These are phyloP conservation scores for Gephyroberyx darwinii DNA, from an alignment of 2,797 vertebrate genomes.

Conservation along the genomic window DNA sequence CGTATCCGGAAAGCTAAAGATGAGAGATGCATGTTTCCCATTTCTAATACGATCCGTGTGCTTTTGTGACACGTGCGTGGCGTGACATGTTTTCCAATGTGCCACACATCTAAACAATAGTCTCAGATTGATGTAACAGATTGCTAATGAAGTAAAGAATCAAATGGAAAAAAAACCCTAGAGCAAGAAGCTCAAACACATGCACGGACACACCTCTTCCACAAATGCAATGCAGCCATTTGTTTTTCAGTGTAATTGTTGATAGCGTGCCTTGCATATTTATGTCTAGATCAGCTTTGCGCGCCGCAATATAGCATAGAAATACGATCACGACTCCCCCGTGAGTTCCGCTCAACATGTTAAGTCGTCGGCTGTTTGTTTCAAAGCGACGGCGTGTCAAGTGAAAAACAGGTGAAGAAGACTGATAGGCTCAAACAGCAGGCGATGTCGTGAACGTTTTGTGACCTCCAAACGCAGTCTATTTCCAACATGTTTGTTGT, in stretches of 20 bases:
- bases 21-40: not conserved
- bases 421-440: not conserved
- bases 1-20: not conserved
- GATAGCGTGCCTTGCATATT: not conserved
- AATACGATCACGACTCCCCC: not conserved
- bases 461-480: conserved; percentile 21
- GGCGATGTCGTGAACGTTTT: not conserved
- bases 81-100: not conserved
- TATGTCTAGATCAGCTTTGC: not conserved
- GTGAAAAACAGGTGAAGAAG: not conserved
- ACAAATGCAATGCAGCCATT: not conserved
- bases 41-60: not conserved
- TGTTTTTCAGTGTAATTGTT: not conserved
- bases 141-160: not conserved
- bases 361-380: not conserved
- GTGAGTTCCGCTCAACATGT: not conserved
- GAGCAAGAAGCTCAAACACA: not conserved
- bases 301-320: not conserved
- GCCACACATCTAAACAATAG: not conserved
- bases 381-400: not conserved
- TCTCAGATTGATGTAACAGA: not conserved
- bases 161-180: not conserved
- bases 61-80: not conserved
- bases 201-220: not conserved
- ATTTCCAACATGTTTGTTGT: conserved; percentile 19